Evolutionary conservation across 2,888 invertebrate species (phyloP).

Genomic region (Limnephilus lunatus): DNA sequence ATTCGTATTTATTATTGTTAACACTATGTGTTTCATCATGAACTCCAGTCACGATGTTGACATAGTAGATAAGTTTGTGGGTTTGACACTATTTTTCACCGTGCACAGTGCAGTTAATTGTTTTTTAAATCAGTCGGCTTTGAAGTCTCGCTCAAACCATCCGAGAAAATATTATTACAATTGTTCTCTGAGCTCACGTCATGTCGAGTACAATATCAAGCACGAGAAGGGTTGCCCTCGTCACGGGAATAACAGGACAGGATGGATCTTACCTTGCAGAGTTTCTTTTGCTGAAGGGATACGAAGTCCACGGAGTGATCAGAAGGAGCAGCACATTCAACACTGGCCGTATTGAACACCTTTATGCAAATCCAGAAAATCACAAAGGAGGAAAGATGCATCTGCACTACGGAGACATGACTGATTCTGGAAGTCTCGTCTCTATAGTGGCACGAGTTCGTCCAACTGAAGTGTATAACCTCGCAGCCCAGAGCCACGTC

Average conservation of each 20-base stretch:
- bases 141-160: neutral
- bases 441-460: conserved; percentile 85
- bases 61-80: conserved; percentile 7
- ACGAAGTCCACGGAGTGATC: conserved; percentile 97
- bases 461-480: conserved; percentile 97
- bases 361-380: conserved; percentile 92
- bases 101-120: neutral
- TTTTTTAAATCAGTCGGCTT: neutral
- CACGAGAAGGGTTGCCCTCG: conserved; percentile 86
- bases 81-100: conserved; percentile 20
- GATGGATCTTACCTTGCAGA: conserved; percentile 99
- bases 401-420: conserved; percentile 98
- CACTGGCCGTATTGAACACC: conserved; percentile 95
- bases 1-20: neutral
- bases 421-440: conserved; percentile 96
- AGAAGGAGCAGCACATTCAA: conserved; percentile 97
- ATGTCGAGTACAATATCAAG: conserved; percentile 31
- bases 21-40: neutral
- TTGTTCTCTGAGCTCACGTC: neutral
- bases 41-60: conserved; percentile 19
- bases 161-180: neutral
- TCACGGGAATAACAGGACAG: conserved; percentile 98
- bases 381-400: conserved; percentile 94
- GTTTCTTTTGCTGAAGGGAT: conserved; percentile 93
- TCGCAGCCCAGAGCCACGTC: conserved; percentile 99